A percentile compares a stretch with the other conserved stretches of the same genome.
Evolutionary conservation across 2,113 vertebrate species (phyloP).

Genomic region (Nyctereutes procyonoides): DNA sequence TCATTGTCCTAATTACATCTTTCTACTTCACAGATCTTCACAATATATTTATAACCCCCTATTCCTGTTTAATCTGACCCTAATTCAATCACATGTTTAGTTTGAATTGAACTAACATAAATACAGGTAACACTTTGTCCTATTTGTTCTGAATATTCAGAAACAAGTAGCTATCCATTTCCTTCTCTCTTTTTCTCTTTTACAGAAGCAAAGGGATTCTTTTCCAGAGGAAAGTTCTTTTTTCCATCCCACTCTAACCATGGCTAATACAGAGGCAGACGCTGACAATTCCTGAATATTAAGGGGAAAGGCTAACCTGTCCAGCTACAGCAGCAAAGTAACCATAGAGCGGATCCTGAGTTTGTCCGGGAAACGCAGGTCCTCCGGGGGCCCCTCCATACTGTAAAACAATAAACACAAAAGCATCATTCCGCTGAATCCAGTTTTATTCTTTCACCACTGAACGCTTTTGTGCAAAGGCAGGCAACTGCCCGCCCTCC

Average conservation of each 20-base stretch:
- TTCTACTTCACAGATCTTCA: neutral
- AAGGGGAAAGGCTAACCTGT: slow-evolving; percentile 82
- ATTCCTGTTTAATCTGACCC: neutral
- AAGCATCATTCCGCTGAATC: neutral
- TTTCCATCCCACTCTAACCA: neutral
- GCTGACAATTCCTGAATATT: neutral
- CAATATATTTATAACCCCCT: neutral
- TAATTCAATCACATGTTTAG: slow-evolving; percentile 30
- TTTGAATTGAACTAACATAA: slow-evolving; percentile 14
- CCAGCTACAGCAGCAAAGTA: slow-evolving; percentile 90
- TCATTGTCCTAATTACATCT: neutral
- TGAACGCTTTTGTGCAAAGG: neutral
- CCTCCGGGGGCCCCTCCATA: slow-evolving; percentile 89
- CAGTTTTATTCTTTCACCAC: neutral
- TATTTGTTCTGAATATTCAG: neutral
- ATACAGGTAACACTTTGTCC: neutral
- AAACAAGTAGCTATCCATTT: neutral
- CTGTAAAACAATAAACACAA: slow-evolving; percentile 73
- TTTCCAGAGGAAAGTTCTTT: neutral
- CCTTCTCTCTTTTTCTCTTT: neutral
- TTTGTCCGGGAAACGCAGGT: slow-evolving; percentile 86
- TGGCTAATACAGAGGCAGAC: neutral
- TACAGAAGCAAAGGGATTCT: neutral
- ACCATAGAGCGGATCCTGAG: slow-evolving; percentile 89
- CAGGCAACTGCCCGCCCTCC: neutral